Conservation (phyloP, 2,888 invertebrate species). For the Hemicrepidius hirtus region DNA sequence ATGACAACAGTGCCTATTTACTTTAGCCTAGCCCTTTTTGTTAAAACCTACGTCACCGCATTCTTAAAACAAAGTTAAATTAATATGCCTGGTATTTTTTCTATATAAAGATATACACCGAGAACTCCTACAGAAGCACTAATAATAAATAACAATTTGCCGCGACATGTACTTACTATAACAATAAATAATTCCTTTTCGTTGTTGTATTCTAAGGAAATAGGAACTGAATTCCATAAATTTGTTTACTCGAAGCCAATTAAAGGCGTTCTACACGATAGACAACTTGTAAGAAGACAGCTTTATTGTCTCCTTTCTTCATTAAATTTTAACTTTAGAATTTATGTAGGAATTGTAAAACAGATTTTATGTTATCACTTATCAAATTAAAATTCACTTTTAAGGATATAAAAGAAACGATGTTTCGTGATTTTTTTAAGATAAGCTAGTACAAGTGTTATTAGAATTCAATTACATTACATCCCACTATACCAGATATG, state of each 20-base stretch:
- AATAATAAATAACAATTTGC: slow-evolving; percentile 11
- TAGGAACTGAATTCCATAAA: slow-evolving; percentile 28
- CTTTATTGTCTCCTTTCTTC: slow-evolving; percentile 3
- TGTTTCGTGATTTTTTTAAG: background rate
- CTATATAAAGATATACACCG: background rate
- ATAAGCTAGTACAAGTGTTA: background rate
- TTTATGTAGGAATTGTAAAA: background rate
- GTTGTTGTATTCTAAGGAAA: slow-evolving; percentile 5
- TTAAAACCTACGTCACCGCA: background rate
- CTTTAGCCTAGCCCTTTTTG: no score
- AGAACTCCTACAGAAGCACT: background rate
- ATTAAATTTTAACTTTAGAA: background rate
- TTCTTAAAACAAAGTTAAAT: no score
- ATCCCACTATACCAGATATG: slow-evolving; percentile 9
- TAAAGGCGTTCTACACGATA: background rate
- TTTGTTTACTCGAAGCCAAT: slow-evolving; percentile 15
- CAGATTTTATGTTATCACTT: background rate
- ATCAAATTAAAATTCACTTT: background rate
- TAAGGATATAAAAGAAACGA: background rate
- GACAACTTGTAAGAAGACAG: slow-evolving; percentile 2
- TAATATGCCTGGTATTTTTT: background rate
- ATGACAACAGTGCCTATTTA: no score
- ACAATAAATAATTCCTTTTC: slow-evolving; percentile 1
- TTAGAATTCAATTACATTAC: slow-evolving; percentile 5
- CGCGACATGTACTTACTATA: background rate